Evolutionary conservation across 2,113 vertebrate genomes (phyloP).

Genomic region (Lophius piscatorius): DNA sequence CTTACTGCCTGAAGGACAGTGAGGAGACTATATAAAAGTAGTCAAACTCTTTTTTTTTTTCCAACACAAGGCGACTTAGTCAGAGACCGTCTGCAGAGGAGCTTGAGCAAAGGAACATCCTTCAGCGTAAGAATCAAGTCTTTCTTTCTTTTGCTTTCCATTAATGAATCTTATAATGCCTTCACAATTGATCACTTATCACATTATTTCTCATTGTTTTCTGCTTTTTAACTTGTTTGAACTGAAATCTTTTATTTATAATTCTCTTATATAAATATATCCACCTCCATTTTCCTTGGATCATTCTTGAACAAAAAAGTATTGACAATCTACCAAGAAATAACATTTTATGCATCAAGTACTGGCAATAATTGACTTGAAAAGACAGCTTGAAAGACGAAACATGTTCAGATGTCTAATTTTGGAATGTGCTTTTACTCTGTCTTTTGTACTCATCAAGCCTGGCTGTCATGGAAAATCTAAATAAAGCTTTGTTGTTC

Average conservation of each 20-base stretch:
- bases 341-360: not conserved
- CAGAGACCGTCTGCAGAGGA: constrained; percentile 96
- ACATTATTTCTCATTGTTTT: too few relatives aligned
- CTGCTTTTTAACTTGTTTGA: too few relatives aligned
- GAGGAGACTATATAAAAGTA: constrained; percentile 68
- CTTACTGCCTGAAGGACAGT: constrained; percentile 46
- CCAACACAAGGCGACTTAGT: constrained; percentile 86
- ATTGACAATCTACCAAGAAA: too few relatives aligned
- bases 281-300: too few relatives aligned
- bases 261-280: too few relatives aligned
- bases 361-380: not conserved
- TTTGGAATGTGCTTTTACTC: constrained; percentile 48
- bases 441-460: constrained; percentile 32
- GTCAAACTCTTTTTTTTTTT: not conserved
- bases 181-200: not conserved
- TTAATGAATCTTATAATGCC: not conserved
- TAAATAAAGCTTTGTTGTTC: constrained; percentile 54
- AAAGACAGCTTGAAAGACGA: constrained; percentile 16
- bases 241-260: too few relatives aligned
- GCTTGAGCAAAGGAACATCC: constrained; percentile 96
- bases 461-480: constrained; percentile 33
- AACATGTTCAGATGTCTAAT: constrained; percentile 45
- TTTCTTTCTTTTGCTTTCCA: constrained; percentile 11
- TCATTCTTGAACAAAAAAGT: too few relatives aligned
- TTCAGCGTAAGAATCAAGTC: constrained; percentile 86